Evolutionary conservation across 2,888 invertebrate genomes (phyloP).

Genomic region (Protodeltote pygarga): DNA sequence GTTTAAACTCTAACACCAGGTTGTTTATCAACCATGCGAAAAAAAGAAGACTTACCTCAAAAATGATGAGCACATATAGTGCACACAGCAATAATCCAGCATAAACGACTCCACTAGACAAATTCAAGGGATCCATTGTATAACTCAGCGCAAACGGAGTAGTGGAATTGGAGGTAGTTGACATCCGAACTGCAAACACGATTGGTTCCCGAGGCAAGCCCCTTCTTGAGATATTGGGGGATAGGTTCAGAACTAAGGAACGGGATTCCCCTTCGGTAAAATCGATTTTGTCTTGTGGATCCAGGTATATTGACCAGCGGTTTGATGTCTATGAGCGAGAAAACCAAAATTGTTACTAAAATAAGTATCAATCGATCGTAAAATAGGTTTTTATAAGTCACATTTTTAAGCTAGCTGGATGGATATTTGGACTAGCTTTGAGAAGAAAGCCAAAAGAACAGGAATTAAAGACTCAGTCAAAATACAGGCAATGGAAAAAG

Average conservation of each 20-base stretch:
- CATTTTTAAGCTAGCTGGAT: too few relatives aligned
- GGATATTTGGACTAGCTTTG: too few relatives aligned
- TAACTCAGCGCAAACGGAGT: constrained; percentile 79
- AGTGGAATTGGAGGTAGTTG: constrained; percentile 54
- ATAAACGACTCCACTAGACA: constrained; percentile 90
- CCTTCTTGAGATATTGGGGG: neutral
- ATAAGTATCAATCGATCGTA: too few relatives aligned
- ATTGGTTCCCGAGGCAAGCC: too few relatives aligned
- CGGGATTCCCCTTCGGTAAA: constrained; percentile 82
- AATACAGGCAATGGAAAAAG: too few relatives aligned
- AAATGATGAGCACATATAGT: constrained; percentile 93
- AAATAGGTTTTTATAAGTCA: too few relatives aligned
- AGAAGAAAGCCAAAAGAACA: too few relatives aligned
- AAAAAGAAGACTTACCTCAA: constrained; percentile 88
- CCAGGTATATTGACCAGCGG: constrained; percentile 87
- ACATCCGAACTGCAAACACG: constrained; percentile 58
- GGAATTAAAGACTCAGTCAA: too few relatives aligned
- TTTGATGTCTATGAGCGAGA: constrained; percentile 72
- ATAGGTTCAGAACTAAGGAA: constrained; percentile 71
- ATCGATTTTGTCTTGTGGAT: constrained; percentile 87
- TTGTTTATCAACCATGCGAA: neutral
- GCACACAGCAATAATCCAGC: constrained; percentile 91
- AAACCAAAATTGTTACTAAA: constrained; percentile 1
- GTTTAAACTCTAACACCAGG: too few relatives aligned
- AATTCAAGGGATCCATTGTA: constrained; percentile 88